Base-by-base conservation (phyloP, 2,888 invertebrate genomes). In the Tetropium fuscum region DNA sequence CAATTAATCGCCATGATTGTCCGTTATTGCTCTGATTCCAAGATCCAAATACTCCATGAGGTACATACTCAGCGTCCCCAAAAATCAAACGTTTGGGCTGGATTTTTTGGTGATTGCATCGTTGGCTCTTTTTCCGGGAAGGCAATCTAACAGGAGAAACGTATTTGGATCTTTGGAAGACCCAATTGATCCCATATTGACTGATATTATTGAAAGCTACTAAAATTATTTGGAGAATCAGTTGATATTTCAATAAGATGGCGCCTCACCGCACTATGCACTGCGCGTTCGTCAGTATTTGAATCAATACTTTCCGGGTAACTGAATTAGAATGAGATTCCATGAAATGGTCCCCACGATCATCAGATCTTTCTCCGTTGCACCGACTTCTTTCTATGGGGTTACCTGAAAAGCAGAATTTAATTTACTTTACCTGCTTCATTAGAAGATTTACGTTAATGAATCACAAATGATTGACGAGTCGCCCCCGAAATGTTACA, bases 241-340 rank as follows among this genome's bases (percentile, higher is more conserved):
- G 40, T 38, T 38, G 40, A 38, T 38, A 38, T 38, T 38, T 38
- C 18, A 38, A 11, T 11, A 38, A 38, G 16, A 38, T 18, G n/a
- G n/a, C n/a, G n/a, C n/a, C n/a, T n/a, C 8, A 6, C 40, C 30
- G 30, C 30, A 30, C 30, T 30, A 30, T 30, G 30, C 30, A 10
- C 8, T 30, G 30, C 30, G 8, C 10, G 30, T 30, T 30, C 1
- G 8, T 30, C 1, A 8, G 7, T n/a, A n/a, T n/a, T n/a, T n/a
- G n/a, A n/a, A n/a, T n/a, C n/a, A n/a, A n/a, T n/a, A n/a, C n/a
- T 30, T 30, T 30, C 8, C 30, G 4, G 6, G 2, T 2, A 8
- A 30, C 30, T 30, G 6, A 10, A 30, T 30, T 1, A 8, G 30
- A 10, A 3, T 8, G 30, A 30, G 7, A 30, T 30, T 30, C 6